phyloP scores from a whole-genome alignment of 92 coral and sea anemone genomes.

The Epizoanthus ramosus region DNA sequence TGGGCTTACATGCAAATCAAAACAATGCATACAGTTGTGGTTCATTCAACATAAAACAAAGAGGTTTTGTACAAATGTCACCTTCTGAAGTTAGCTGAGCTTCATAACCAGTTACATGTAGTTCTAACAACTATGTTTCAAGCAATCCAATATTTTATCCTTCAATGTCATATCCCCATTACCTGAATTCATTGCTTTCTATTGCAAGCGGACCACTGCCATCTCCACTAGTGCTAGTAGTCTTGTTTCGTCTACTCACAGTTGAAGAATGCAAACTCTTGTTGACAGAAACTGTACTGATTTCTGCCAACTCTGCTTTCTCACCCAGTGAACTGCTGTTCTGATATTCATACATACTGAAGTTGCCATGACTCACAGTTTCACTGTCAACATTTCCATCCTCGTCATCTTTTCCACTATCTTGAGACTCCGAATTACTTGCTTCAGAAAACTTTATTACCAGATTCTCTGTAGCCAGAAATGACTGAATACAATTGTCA shows the following conservation, averaged over 20 bases:
- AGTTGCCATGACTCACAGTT: slow-evolving; percentile 16
- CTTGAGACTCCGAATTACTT: slow-evolving; percentile 32
- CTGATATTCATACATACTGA: slow-evolving; percentile 2
- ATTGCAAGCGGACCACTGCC: neutral
- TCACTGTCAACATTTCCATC: slow-evolving; percentile 1
- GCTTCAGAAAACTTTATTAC: slow-evolving; percentile 2
- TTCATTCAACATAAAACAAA: no score
- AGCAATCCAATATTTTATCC: neutral
- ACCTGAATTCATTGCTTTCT: neutral
- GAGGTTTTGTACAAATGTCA: no score
- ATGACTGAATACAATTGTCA: slow-evolving; percentile 67
- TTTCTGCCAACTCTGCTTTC: slow-evolving; percentile 45
- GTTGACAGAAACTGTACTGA: slow-evolving; percentile 68
- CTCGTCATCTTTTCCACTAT: slow-evolving; percentile 3
- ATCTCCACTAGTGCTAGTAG: neutral
- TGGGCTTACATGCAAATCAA: no score
- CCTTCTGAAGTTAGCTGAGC: no score
- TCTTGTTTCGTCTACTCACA: slow-evolving; percentile 59
- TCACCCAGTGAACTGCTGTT: neutral
- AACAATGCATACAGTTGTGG: no score
- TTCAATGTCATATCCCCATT: neutral
- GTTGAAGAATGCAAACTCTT: slow-evolving; percentile 84
- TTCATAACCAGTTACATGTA: no score
- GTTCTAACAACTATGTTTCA: neutral
- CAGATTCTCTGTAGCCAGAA: slow-evolving; percentile 62